Evolutionary conservation across 2,888 invertebrate species (phyloP), one percentile per base, ranked within the genome.

Genomic region (Cantharis rufa): DNA sequence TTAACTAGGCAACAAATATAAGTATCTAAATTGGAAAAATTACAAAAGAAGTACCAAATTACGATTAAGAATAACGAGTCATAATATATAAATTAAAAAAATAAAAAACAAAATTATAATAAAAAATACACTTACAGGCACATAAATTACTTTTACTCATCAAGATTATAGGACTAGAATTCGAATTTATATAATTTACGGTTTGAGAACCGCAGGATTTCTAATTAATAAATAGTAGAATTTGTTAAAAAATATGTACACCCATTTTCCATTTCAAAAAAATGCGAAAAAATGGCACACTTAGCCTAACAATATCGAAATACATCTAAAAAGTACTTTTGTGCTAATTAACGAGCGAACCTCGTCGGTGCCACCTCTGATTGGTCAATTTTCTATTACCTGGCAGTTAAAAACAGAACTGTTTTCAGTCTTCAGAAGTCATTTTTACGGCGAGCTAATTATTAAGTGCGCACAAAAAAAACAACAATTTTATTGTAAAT

Each of bases 1-100:
- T 64, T 64, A 64, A 64, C 64, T 64, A 66, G 24, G 21, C 64
- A 66, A 66, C 64, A 66, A 66, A 66, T 66, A 66, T 18, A 66
- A 64, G 64, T 21, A 48, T 48, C 48, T n/a, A 48, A 48, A 48
- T 48, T n/a, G 48, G 48, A 48, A 48, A 48, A 48, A 48, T 48
- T 48, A 48, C 48, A 48, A 48, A 48, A 48, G 13, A 48, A 48
- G 48, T 48, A 48, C n/a, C 48, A 48, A 48, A 48, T 48, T 48
- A 48, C 48, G 32, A 32, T 32, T 32, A 32, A 32, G 13, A 5
- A 32, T 32, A 48, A 48, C 48, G 48, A 48, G 48, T 48, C 48
- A 48, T 48, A 24, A 5, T 24, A 24, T 24, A 24, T 24, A 48
- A 48, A 48, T 48, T 48, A 48, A 48, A n/a, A 32, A 48, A 48